Evolutionary conservation across 1,140 invertebrate genomes (phyloP).

Genomic region (Magallana ariakensis): DNA sequence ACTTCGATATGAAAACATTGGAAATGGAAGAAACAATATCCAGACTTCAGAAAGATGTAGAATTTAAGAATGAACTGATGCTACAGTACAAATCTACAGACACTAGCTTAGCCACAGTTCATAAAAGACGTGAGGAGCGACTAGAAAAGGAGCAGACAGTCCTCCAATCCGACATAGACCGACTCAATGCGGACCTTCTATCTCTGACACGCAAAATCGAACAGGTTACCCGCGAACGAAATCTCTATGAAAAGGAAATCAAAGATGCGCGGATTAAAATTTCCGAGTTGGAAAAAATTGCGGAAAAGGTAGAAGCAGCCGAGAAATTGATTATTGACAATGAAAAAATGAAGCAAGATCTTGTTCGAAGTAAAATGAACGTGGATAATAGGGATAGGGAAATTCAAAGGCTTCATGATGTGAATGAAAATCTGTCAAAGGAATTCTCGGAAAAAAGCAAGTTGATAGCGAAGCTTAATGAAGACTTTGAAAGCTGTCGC

Average conservation of each 20-base stretch:
- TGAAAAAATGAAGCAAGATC: conserved; percentile 57
- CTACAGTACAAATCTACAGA: conserved; percentile 62
- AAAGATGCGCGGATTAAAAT: conserved; percentile 47
- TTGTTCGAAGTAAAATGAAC: conserved; percentile 60
- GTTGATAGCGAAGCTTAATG: conserved; percentile 49
- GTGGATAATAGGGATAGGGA: conserved; percentile 58
- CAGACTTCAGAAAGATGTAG: conserved; percentile 59
- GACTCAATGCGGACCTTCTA: conserved; percentile 46
- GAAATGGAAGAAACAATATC: conserved; percentile 53
- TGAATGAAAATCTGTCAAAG: conserved; percentile 43
- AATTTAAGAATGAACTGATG: conserved; percentile 61
- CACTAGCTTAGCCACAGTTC: conserved; percentile 54
- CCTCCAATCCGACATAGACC: conserved; percentile 55
- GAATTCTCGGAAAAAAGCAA: conserved; percentile 57
- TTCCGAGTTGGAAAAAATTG: conserved; percentile 29
- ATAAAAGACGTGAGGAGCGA: conserved; percentile 62
- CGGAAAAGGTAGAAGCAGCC: conserved; percentile 51
- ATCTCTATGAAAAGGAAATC: conserved; percentile 51
- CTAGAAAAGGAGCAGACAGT: conserved; percentile 62
- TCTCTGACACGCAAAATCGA: conserved; percentile 41
- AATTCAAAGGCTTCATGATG: conserved; percentile 49
- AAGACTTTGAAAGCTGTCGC: conserved; percentile 55
- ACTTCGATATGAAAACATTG: conserved; percentile 33
- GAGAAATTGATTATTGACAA: conserved; percentile 54
- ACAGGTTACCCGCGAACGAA: conserved; percentile 49